Conservation (phyloP, 2,797 vertebrate species). For the Chiropotes sagulatus region DNA sequence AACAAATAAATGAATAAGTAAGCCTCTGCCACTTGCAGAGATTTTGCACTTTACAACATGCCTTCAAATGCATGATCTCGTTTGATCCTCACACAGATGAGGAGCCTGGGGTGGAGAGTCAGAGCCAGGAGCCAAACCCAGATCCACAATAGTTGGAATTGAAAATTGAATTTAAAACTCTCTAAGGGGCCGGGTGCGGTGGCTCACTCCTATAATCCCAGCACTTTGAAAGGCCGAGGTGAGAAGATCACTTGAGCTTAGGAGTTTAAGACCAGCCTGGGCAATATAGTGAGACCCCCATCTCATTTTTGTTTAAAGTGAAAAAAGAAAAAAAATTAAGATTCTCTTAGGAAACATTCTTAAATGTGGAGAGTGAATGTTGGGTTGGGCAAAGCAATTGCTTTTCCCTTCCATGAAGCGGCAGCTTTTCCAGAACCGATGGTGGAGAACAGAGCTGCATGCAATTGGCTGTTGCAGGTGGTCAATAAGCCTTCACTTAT, state of each 20-base stretch:
- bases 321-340: background rate
- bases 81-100: background rate
- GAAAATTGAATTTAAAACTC: conserved; percentile 3
- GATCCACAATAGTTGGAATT: background rate
- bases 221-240: background rate
- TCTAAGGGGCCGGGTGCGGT: background rate
- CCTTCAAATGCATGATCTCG: background rate
- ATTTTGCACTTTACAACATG: too few species aligned
- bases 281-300: background rate
- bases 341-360: background rate
- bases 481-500: rapidly evolving
- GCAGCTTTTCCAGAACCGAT: background rate
- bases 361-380: background rate
- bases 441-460: background rate
- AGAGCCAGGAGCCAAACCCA: conserved; percentile 14
- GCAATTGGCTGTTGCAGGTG: rapidly evolving
- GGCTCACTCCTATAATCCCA: background rate
- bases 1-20: background rate
- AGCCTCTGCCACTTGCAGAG: background rate
- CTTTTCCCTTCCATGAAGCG: background rate
- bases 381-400: background rate
- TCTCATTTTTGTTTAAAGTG: background rate
- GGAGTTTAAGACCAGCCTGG: background rate
- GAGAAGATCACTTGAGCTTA: background rate
- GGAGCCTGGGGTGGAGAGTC: background rate